Evolutionary conservation across 2,797 vertebrate species (phyloP), one percentile per base, ranked within the genome.

Genomic region (Benthosema pterotum): DNA sequence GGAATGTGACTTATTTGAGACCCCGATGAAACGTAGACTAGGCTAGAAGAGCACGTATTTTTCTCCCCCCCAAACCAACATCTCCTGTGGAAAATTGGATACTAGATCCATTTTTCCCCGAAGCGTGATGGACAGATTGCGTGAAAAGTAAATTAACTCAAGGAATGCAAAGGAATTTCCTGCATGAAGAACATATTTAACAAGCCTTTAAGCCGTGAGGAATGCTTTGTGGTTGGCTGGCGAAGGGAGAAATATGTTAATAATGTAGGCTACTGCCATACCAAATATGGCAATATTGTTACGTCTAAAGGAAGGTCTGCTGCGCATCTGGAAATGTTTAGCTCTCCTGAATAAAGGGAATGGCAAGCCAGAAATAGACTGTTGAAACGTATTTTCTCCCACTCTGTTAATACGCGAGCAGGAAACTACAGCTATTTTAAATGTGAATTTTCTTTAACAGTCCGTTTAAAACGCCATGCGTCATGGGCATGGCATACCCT

Each of bases 221-320:
- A 97, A 97, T 96, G 95, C 94, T 94, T 94, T 96, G 95, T 93
- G 96, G 95, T 95, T 94, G 94, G 94, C 93, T 94, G 95, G 95
- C 93, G 94, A 93, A 92, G 83, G 89, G 84, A 94, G 91, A 96
- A 96, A 96, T 96, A 98, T 98, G 96, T 94, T 94, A 96, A 96
- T 98, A 97, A 97, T 95, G 96, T 92, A 91, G 91, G 92, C 96
- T 96, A 95, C 95, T 96, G 95, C 96, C 95, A 94, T 95, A 98
- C 96, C 97, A 97, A 98, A 98, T 98, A 98, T 97, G 97, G 97
- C 88, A 92, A 97, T 97, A 96, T 94, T 94, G 95, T 98, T 98
- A 97, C 96, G 95, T 98, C 94, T 96, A 93, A n/a, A n/a, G n/a
- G n/a, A n/a, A 93, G 93, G 92, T 94, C 92, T 91, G 92, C 93